Percentiles rank a stretch among this genome's conserved stretches.
Evolutionary conservation across 2,113 vertebrate species (phyloP).

Genomic region (Pungitius pungitius): DNA sequence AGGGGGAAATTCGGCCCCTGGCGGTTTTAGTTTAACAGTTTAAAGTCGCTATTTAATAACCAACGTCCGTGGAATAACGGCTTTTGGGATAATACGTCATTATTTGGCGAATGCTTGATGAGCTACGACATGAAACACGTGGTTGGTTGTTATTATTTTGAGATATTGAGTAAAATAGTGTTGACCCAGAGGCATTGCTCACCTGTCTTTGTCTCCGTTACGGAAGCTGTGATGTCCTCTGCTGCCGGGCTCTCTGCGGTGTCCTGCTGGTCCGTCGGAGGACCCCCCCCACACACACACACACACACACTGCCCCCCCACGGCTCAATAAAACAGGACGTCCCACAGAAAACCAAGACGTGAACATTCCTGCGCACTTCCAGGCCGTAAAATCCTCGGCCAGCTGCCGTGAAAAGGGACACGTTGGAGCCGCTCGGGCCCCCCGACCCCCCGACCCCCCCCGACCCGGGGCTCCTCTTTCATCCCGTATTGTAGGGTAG

Average conservation of each 20-base stretch:
- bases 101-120: not conserved
- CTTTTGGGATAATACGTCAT: not conserved
- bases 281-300: too few species aligned
- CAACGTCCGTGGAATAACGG: not conserved
- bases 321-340: conserved; percentile 64
- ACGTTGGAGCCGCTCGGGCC: conserved; percentile 16
- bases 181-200: conserved; percentile 44
- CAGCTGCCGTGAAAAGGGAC: conserved; percentile 62
- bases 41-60: not conserved
- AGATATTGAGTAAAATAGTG: not conserved
- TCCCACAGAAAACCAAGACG: conserved; percentile 66
- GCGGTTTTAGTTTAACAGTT: conserved; percentile 7
- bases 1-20: conserved; percentile 9
- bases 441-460: conserved; percentile 36
- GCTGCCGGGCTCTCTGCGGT: conserved; percentile 76
- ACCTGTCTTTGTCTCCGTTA: conserved; percentile 74
- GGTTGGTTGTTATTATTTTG: not conserved
- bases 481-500: not conserved
- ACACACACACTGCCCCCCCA: too few species aligned
- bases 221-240: conserved; percentile 70
- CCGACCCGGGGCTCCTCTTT: conserved; percentile 54
- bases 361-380: conserved; percentile 54
- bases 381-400: conserved; percentile 59
- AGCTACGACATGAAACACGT: too few species aligned
- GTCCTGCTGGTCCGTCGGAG: conserved; percentile 61